phyloP scores from a whole-genome alignment of 2,888 invertebrate species.

The Petrolisthes cinctipes region DNA sequence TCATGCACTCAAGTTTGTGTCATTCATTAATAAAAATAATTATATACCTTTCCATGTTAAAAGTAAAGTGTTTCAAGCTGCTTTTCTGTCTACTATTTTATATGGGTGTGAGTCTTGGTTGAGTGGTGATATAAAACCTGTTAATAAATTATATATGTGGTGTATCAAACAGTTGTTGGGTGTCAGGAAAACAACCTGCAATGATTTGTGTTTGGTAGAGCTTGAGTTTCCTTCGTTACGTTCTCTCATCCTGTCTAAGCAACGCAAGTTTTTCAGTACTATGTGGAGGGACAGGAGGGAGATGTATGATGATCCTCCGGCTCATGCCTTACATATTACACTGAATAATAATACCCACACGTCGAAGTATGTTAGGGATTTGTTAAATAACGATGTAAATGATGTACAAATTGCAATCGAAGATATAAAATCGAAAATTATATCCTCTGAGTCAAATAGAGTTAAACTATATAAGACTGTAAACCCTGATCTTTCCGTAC shows the following conservation, averaged over 20 bases:
- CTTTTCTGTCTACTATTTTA: background rate
- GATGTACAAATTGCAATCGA: background rate
- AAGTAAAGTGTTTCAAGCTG: constrained; percentile 10
- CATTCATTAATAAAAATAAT: background rate
- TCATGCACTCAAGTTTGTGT: constrained; percentile 1
- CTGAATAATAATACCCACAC: background rate
- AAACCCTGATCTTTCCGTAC: background rate
- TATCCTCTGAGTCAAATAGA: constrained; percentile 9
- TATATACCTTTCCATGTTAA: background rate
- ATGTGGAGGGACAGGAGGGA: constrained; percentile 7
- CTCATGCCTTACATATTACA: background rate
- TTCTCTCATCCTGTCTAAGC: background rate
- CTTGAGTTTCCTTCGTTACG: too few species aligned
- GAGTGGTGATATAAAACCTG: background rate
- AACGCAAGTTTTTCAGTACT: background rate
- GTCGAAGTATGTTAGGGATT: background rate
- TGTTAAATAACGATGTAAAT: background rate
- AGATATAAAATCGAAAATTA: background rate
- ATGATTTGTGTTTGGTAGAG: background rate
- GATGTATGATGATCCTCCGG: background rate
- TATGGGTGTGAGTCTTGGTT: constrained; percentile 6
- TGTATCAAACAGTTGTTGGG: constrained; percentile 4
- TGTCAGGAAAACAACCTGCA: background rate
- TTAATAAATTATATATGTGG: background rate
- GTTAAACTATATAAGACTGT: background rate